These are phyloP conservation scores for Drosophila phalerata DNA, from an alignment of 2,888 invertebrate genomes.

Conservation along the genomic window DNA sequence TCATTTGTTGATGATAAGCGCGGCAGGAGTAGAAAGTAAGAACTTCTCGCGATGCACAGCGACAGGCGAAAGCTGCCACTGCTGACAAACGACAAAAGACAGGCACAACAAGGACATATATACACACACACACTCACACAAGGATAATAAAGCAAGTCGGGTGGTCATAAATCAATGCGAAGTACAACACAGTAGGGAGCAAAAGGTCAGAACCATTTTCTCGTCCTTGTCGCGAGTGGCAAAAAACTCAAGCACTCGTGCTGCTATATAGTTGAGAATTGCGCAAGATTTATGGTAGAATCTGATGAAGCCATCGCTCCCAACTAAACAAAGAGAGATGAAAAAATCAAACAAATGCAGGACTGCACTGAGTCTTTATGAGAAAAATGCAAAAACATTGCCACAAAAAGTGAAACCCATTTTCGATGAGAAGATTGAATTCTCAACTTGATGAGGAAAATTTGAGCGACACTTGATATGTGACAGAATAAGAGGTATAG, in stretches of 20 bases:
- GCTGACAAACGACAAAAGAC: slow-evolving; percentile 1
- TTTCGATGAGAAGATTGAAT: slow-evolving; percentile 30
- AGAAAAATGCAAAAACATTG: not conserved
- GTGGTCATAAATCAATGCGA: slow-evolving; percentile 69
- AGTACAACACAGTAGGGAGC: slow-evolving; percentile 31
- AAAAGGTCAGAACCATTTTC: slow-evolving; percentile 47
- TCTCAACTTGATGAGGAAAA: not conserved
- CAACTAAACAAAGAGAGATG: slow-evolving; percentile 5
- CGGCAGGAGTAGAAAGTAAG: slow-evolving; percentile 44
- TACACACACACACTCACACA: slow-evolving; percentile 22
- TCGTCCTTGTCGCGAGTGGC: slow-evolving; percentile 24
- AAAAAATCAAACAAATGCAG: slow-evolving; percentile 20
- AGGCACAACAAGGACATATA: slow-evolving; percentile 5
- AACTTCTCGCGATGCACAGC: slow-evolving; percentile 28
- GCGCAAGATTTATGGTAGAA: slow-evolving; percentile 67
- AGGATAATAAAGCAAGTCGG: slow-evolving; percentile 58
- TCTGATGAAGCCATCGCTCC: slow-evolving; percentile 60
- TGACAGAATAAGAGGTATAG: not conserved
- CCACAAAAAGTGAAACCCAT: slow-evolving; percentile 18
- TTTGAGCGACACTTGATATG: slow-evolving; percentile 44
- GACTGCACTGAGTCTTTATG: slow-evolving; percentile 13
- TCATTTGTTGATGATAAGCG: slow-evolving; percentile 75
- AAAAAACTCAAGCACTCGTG: slow-evolving; percentile 14
- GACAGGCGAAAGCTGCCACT: slow-evolving; percentile 50
- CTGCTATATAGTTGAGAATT: slow-evolving; percentile 57